Evolutionary conservation across 64 coral and sea anemone genomes (phyloP).

Genomic region (Astreopora myriophthalma): DNA sequence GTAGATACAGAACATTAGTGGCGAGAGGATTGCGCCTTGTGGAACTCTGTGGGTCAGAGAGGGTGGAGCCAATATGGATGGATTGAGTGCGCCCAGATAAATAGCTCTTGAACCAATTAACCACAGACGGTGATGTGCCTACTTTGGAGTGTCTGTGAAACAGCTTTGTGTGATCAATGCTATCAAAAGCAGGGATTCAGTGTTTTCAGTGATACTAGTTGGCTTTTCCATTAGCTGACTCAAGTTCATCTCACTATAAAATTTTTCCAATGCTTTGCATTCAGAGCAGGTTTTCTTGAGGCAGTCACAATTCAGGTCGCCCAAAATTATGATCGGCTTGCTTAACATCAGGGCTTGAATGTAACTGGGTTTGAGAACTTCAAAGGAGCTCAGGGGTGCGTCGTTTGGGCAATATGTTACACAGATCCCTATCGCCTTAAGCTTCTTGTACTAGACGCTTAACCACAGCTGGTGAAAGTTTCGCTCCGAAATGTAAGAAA

Average conservation of each 20-base stretch:
- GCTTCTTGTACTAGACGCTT: constrained; percentile 41
- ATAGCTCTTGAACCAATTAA: too few relatives aligned
- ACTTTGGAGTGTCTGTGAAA: too few relatives aligned
- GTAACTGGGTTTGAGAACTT: constrained; percentile 55
- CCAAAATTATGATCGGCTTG: constrained; percentile 43
- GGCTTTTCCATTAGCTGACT: constrained; percentile 28
- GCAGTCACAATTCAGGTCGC: constrained; percentile 46
- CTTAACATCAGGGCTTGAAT: constrained; percentile 27
- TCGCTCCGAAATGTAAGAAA: not conserved
- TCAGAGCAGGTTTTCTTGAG: constrained; percentile 21
- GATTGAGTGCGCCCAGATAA: too few relatives aligned
- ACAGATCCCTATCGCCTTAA: constrained; percentile 29
- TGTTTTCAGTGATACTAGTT: constrained; percentile 48
- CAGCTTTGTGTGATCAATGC: too few relatives aligned
- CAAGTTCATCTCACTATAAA: constrained; percentile 37
- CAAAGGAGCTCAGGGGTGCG: constrained; percentile 17
- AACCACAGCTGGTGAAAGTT: constrained; percentile 70
- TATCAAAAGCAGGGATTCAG: not conserved
- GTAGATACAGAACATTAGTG: too few relatives aligned
- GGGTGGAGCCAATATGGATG: too few relatives aligned
- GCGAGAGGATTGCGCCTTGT: too few relatives aligned
- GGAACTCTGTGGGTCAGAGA: too few relatives aligned
- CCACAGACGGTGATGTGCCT: too few relatives aligned
- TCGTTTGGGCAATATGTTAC: constrained; percentile 48
- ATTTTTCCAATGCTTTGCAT: constrained; percentile 1